These are phyloP conservation scores for Piprites chloris DNA, from an alignment of 2,113 vertebrate species.

Conservation along the genomic window DNA sequence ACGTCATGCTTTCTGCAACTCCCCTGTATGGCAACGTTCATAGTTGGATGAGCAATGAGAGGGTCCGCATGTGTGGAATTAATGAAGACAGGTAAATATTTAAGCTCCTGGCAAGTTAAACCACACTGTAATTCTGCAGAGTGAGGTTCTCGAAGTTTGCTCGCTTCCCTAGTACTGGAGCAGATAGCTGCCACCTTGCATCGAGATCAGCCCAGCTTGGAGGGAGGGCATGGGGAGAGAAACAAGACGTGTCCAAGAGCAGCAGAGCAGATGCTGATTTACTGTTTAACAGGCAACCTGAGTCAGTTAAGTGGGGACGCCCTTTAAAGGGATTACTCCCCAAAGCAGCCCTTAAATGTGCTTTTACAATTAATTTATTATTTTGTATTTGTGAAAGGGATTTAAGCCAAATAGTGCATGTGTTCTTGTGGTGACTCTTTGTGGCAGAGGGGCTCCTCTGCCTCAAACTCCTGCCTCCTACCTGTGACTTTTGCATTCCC, in stretches of 20 bases:
- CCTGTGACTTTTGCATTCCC: background rate
- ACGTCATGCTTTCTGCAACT: constrained; percentile 87
- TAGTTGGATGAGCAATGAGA: constrained; percentile 87
- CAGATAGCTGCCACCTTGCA: background rate
- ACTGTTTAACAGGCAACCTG: constrained; percentile 63
- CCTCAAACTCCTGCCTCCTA: background rate
- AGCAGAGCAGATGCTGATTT: constrained; percentile 56
- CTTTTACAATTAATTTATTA: constrained; percentile 70
- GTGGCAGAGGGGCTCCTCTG: constrained; percentile 11
- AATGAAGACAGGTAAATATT: constrained; percentile 84
- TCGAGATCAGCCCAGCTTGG: background rate
- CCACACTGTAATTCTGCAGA: constrained; percentile 5
- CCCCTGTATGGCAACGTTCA: constrained; percentile 86
- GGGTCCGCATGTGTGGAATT: constrained; percentile 87
- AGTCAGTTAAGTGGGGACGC: constrained; percentile 63
- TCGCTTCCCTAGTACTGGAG: background rate
- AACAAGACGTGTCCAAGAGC: background rate
- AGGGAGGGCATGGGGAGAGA: background rate
- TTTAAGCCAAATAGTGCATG: constrained; percentile 39
- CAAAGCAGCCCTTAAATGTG: constrained; percentile 63
- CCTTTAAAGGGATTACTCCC: constrained; percentile 72
- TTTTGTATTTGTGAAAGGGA: constrained; percentile 68
- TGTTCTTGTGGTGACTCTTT: constrained; percentile 31
- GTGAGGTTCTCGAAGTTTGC: background rate
- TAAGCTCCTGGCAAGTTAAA: constrained; percentile 62